Conservation (phyloP, 2,113 vertebrate species). For the mouse (Mus musculus) region GRCm39 chr16:4878001-4878500, state of each 20-base stretch:
- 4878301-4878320: constrained; percentile 29
- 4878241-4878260: too few relatives aligned
- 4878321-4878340: constrained; percentile 40
- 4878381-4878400: neutral
- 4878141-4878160: too few relatives aligned
- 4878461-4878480: neutral
- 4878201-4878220: too few relatives aligned
- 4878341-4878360: neutral
- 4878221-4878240: too few relatives aligned
- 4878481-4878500: neutral
- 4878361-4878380: neutral
- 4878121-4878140: too few relatives aligned
- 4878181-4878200: too few relatives aligned
- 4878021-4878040: neutral
- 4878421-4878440: neutral
- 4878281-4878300: neutral
- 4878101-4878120: too few relatives aligned
- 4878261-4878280: too few relatives aligned
- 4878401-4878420: neutral
- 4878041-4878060: constrained; percentile 30
- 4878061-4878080: constrained; percentile 12
- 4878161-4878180: too few relatives aligned
- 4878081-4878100: neutral
- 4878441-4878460: neutral
- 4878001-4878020: constrained; percentile 4